Conservation (phyloP, 1,140 invertebrate species). For the Drosophila nebulosa region DNA sequence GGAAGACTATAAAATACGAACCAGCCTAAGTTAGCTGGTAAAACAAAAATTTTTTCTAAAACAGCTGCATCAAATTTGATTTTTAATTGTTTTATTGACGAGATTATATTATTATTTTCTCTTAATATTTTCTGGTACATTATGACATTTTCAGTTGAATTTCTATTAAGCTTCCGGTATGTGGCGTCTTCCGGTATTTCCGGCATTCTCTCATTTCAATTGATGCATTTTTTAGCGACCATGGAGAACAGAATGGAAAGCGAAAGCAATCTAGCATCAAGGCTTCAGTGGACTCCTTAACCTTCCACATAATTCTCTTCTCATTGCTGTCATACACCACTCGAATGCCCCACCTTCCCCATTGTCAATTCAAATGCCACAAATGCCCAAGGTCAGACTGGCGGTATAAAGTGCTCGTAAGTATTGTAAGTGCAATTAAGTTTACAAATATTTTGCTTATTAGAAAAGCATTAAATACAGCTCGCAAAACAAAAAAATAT, state of each 20-base stretch:
- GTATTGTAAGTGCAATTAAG: constrained; percentile 59
- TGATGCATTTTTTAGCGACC: not conserved
- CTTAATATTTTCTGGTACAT: no score
- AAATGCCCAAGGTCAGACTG: constrained; percentile 49
- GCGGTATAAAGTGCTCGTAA: not conserved
- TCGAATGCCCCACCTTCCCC: constrained; percentile 1
- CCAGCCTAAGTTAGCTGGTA: no score
- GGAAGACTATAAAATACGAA: no score
- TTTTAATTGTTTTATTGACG: no score
- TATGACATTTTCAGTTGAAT: not conserved
- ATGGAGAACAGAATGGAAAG: not conserved
- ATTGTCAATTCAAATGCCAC: constrained; percentile 39
- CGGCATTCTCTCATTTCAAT: not conserved
- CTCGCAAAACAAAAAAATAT: not conserved
- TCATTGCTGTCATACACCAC: not conserved
- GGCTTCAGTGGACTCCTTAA: not conserved
- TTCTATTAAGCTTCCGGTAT: not conserved
- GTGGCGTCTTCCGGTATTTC: no score
- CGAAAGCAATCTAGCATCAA: not conserved
- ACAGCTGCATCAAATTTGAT: no score
- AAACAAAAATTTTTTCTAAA: no score
- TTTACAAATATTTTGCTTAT: constrained; percentile 70
- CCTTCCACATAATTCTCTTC: not conserved
- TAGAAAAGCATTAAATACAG: constrained; percentile 65
- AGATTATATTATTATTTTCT: no score